Evolutionary conservation across 2,888 invertebrate genomes (phyloP).

Genomic region (Drosophila limbata): DNA sequence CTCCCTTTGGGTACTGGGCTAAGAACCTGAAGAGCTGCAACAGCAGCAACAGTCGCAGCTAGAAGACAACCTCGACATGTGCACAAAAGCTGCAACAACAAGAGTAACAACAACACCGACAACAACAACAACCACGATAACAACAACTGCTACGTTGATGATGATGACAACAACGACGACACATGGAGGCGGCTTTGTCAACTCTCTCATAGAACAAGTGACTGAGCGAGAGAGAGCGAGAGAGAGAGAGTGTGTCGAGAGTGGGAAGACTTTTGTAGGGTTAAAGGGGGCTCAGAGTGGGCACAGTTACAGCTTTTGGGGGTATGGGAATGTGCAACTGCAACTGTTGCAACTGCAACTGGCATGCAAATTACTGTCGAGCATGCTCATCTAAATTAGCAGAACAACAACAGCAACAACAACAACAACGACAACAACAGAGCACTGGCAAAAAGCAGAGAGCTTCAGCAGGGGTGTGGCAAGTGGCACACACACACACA

Average conservation of each 20-base stretch:
- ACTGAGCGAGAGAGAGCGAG: not conserved
- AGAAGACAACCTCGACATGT: slow-evolving; percentile 68
- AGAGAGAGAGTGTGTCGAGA: not conserved
- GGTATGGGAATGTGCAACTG: slow-evolving; percentile 27
- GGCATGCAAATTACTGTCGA: slow-evolving; percentile 79
- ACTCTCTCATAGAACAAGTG: slow-evolving; percentile 60
- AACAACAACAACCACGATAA: slow-evolving; percentile 19
- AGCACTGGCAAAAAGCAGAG: not conserved
- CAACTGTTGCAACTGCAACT: slow-evolving; percentile 66
- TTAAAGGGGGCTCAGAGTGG: slow-evolving; percentile 14
- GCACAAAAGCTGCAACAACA: slow-evolving; percentile 59
- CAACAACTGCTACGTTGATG: slow-evolving; percentile 26
- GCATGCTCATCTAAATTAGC: slow-evolving; percentile 79
- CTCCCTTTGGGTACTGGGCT: not conserved
- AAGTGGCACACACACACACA: slow-evolving; percentile 5
- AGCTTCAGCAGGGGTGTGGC: slow-evolving; percentile 13
- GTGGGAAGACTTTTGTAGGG: not conserved
- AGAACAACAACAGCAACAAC: slow-evolving; percentile 37
- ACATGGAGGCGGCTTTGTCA: slow-evolving; percentile 77
- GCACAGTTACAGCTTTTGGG: slow-evolving; percentile 1
- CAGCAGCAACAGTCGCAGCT: slow-evolving; percentile 38
- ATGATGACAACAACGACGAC: slow-evolving; percentile 57
- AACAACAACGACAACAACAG: not conserved
- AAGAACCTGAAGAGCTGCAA: slow-evolving; percentile 11
- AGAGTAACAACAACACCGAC: slow-evolving; percentile 12